Conservation (phyloP, 2,888 invertebrate species). For the Endomychus coccineus region DNA sequence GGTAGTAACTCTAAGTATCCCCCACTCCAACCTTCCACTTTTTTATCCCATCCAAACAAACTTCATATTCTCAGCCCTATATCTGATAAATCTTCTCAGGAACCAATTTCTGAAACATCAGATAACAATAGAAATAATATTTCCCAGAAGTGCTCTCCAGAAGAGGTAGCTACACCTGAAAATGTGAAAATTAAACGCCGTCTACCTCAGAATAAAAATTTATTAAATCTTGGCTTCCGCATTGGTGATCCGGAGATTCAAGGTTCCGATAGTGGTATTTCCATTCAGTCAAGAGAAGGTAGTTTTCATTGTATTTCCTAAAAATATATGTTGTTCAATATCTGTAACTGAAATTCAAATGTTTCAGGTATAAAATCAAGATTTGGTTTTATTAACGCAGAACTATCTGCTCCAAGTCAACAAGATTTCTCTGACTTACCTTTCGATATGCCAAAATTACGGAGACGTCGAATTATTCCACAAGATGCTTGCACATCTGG, state of each 20-base stretch:
- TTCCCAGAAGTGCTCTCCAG: constrained; percentile 70
- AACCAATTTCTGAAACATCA: constrained; percentile 74
- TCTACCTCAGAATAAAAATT: constrained; percentile 69
- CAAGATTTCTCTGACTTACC: constrained; percentile 73
- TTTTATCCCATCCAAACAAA: constrained; percentile 65
- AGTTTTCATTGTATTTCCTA: constrained; percentile 24
- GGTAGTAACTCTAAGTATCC: constrained; percentile 54
- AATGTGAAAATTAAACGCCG: constrained; percentile 56
- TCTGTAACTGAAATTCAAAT: no score
- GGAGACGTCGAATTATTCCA: constrained; percentile 59
- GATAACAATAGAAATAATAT: constrained; percentile 74
- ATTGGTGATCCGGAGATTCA: constrained; percentile 69
- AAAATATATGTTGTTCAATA: no score
- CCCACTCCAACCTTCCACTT: constrained; percentile 57
- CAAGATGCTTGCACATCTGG: constrained; percentile 63
- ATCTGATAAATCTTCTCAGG: constrained; percentile 84
- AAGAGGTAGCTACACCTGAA: constrained; percentile 48
- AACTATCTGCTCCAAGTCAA: constrained; percentile 47
- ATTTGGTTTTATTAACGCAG: constrained; percentile 33
- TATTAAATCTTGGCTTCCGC: constrained; percentile 59
- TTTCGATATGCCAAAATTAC: constrained; percentile 83
- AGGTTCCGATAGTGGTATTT: constrained; percentile 83
- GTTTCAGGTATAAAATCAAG: constrained; percentile 53
- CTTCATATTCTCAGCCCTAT: constrained; percentile 82
- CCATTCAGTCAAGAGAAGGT: constrained; percentile 74